Base-by-base conservation (phyloP, 2,888 invertebrate genomes). In the Cerastis rubricosa region DNA sequence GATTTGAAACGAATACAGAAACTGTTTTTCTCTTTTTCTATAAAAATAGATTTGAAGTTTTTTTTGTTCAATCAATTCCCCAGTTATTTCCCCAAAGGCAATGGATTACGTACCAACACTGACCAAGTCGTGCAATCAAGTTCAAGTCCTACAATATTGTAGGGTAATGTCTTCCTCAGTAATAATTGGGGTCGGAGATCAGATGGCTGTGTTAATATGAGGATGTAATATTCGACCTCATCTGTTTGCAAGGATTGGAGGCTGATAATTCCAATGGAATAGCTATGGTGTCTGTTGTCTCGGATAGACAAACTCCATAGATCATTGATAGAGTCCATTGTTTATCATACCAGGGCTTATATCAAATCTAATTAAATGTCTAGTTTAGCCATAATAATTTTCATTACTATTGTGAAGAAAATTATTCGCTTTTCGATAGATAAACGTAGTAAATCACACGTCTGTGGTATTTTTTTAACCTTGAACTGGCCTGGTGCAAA, bases 121-220 rank as follows among this genome's bases (percentile, higher is more conserved):
- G 22, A 1, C 6, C 25, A 29, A 72, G 29, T 11, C 29, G 2
- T 22, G 3, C 17, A 45, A 51, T 57, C 19, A 57, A 35, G 19
- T 57, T 19, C 22, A 74, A 75, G 9, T 45, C 35, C 7, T 7
- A 75, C 11, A 64, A 35, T 71, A 49, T 68, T 68, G 40, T 47
- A 14, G 79, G 22, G 17, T 57, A 29, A 64, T 25, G 47, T 76
- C 8, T 11, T n/a, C 54, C 1, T n/a, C 57, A 61, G 35, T 61
- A 70, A 70, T 74, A 63, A 81, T 64, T 40, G 63, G 40, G 61
- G 40, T 11, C 19, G n/a, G 59, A 35, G 82, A 74, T 81, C 35
- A 63, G 74, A 45, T 74, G 61, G 19, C 29, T 29, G 11, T 40
- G 40, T 47, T 82, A 76, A 54, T 57, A 54, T 64, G 54, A 43